Base-by-base conservation (phyloP, 2,113 vertebrate species). In the Aegithalos caudatus region DNA sequence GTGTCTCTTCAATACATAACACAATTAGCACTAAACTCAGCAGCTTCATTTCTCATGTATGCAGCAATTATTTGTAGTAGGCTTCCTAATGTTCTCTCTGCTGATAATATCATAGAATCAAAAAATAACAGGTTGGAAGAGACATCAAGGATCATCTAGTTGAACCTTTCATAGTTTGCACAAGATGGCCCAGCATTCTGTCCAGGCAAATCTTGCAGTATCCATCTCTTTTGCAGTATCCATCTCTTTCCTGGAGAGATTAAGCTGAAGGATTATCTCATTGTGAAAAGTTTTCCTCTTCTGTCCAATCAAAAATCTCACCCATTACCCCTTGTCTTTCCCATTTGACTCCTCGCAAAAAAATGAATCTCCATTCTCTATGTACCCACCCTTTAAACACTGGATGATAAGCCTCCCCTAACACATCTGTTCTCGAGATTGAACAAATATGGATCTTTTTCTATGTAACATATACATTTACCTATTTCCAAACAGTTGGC, bases 11-110 rank as follows among this genome's bases (percentile, higher is more conserved):
- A 78, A 42, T 48, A 69, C 23, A 40, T 33, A 88, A 86, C 74
- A 91, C 64, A 80, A 70, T 38, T 86, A 87, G 81, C 3, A 6
- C 57, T 80, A 48, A 87, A 91, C 74, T 83, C 81, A 87, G 89
- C 70, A 94, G 78, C 79, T 90, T 91, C 60, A 73, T 64, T 95
- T 77, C 67, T 90, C 71, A 60, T 53, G 25, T 29, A 40, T 53
- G 53, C 11, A 11, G 90, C 44, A 92, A 83, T 90, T 93, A 95
- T 9, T 62, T 67, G 73, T 58, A 92, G 73, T 17, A 93, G 64
- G 44, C n/a, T 92, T 86, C 44, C 72, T 70, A 91, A 93, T 42
- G 56, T 92, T 76, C 66, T 72, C 83, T 94, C 84, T 74, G 88
- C 51, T 60, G 67, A 74, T 81, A 58, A 10, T 70, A 74, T 47